Evolutionary conservation across 2,113 vertebrate genomes (phyloP), one percentile per base, ranked within the genome.

Genomic region (Mesocricetus auratus): DNA sequence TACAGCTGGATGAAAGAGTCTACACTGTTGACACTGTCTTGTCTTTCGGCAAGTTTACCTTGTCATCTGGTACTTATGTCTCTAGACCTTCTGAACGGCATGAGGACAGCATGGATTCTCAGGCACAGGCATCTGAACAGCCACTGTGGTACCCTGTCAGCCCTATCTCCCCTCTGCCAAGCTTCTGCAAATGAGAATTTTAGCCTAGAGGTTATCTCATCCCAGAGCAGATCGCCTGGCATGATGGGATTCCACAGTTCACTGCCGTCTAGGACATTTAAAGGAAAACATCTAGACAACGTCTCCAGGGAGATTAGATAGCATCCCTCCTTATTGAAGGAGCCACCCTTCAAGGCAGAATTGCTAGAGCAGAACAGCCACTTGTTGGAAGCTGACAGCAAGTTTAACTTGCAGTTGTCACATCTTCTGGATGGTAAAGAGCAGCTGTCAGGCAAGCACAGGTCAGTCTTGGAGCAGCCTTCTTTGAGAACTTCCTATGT

Each of bases 101-200:
- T 75, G 39, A 17, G 22, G 13, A 69, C 26, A 26, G 7, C 66
- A 12, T 42, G 3, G 42, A 7, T 22, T 90, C 33, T 83, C 36
- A 36, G 17, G 21, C 73, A n/a, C 45, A 26, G n/a, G 5, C 53
- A 26, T 86, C 26, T 19, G 16, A 83, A 90, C 64, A 68, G 73
- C 60, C 64, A 62, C 77, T 68, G n/a, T 53, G 42, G 3, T 89
- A 21, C 36, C 60, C 56, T 79, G 31, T 68, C 66, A 95, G 36
- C 88, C 91, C 97, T 90, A 86, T 95, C 78, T 96, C 11, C n/a
- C 29, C 62, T 82, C 90, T 81, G 26, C 69, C n/a, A 56, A 64
- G 4, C 45, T 86, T 82, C 89, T 96, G 56, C 45, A 94, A 97
- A 91, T 94, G 86, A 97, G 64, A 90, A 83, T 90, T 94, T 87